These are phyloP conservation scores for Athene noctua DNA, from an alignment of 2,113 vertebrate species.

Conservation along the genomic window DNA sequence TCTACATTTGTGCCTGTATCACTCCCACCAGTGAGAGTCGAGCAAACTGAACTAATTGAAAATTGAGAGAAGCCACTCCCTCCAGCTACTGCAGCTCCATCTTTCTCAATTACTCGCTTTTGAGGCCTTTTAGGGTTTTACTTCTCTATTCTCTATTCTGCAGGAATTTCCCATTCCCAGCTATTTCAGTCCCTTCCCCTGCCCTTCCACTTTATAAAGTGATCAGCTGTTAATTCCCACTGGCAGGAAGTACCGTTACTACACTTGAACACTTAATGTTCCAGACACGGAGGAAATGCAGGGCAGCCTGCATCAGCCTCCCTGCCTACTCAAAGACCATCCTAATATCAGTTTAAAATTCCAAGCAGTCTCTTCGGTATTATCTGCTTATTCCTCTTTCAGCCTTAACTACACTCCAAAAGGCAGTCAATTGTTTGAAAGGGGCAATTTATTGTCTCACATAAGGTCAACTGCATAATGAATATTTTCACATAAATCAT, in stretches of 20 bases:
- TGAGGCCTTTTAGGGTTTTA: not conserved
- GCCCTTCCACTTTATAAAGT: not conserved
- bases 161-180: slow-evolving; percentile 21
- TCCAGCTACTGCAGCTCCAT: not conserved
- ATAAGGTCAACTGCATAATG: not conserved
- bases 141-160: not conserved
- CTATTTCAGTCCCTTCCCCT: not conserved
- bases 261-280: not conserved
- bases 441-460: not conserved
- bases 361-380: not conserved
- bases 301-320: not conserved
- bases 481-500: not conserved
- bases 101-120: not conserved
- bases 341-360: not conserved
- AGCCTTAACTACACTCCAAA: not conserved
- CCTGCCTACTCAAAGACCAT: not conserved
- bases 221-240: not conserved
- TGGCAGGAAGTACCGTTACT: not conserved
- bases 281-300: not conserved
- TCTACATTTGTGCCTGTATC: not conserved
- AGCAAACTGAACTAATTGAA: not conserved
- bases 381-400: not conserved
- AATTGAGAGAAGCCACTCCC: not conserved
- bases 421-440: not conserved
- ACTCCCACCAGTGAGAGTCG: not conserved